Percentiles rank a stretch among this genome's conserved stretches.
phyloP scores from a whole-genome alignment of 2,113 vertebrate genomes.

The Nerophis ophidion region DNA sequence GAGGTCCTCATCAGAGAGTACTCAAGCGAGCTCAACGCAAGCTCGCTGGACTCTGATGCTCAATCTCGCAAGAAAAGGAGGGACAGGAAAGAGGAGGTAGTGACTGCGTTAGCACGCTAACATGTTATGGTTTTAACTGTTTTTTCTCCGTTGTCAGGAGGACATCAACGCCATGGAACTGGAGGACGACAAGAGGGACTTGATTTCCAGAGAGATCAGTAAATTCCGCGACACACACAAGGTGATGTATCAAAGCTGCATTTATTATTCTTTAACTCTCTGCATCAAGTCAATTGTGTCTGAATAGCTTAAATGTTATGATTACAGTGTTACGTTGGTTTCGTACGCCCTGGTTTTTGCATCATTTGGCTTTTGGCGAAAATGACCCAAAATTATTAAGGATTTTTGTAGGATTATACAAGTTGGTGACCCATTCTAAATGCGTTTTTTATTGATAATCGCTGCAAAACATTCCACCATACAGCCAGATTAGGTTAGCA shows the following conservation, averaged over 20 bases:
- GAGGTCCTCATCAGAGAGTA: slow-evolving; percentile 95
- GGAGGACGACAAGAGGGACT: slow-evolving; percentile 98
- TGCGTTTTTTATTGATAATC: too few species aligned
- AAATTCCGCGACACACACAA: slow-evolving; percentile 99
- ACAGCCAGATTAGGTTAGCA: too few species aligned
- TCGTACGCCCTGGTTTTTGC: too few species aligned
- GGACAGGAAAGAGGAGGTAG: slow-evolving; percentile 98
- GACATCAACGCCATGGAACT: slow-evolving; percentile 99
- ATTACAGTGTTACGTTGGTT: too few species aligned
- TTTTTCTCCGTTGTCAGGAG: slow-evolving; percentile 57
- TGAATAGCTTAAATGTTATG: too few species aligned
- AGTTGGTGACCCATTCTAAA: too few species aligned
- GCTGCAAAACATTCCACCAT: too few species aligned
- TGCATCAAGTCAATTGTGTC: not conserved
- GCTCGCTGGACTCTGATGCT: slow-evolving; percentile 89
- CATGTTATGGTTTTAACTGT: too few species aligned
- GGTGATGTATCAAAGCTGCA: slow-evolving; percentile 75
- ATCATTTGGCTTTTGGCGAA: too few species aligned
- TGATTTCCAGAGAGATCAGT: slow-evolving; percentile 99
- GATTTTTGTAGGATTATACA: too few species aligned
- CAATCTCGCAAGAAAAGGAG: slow-evolving; percentile 94
- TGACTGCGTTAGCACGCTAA: slow-evolving; percentile 2
- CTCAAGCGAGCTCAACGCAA: slow-evolving; percentile 92
- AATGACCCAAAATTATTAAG: too few species aligned
- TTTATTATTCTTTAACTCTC: not conserved